A percentile compares a stretch with the other conserved stretches of the same genome.
Evolutionary conservation across 2,113 vertebrate species (phyloP).

Genomic region (Phoenicopterus ruber): DNA sequence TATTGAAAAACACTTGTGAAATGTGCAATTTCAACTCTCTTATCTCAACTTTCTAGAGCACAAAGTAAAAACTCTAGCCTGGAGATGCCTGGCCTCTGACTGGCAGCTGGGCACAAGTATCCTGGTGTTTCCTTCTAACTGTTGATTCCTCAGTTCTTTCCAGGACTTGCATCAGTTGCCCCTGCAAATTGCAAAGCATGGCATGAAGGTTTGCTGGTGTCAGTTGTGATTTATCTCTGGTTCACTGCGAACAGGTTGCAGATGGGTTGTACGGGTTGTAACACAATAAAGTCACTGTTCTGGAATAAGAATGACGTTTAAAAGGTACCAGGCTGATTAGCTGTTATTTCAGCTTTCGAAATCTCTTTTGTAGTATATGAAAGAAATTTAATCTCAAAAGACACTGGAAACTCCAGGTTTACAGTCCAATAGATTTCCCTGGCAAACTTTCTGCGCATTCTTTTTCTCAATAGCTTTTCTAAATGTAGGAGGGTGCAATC

Average conservation of each 20-base stretch:
- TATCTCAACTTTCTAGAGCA: not conserved
- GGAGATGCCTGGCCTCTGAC: not conserved
- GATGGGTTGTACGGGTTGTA: not conserved
- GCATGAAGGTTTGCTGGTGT: not conserved
- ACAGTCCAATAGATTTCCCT: not conserved
- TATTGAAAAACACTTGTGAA: not conserved
- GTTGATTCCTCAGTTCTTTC: not conserved
- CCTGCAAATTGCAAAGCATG: not conserved
- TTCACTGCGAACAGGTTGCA: not conserved
- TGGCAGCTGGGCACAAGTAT: not conserved
- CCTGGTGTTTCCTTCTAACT: not conserved
- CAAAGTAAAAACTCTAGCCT: not conserved
- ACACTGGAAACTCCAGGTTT: not conserved
- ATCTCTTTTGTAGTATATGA: not conserved
- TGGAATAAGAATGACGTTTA: not conserved
- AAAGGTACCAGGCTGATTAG: not conserved
- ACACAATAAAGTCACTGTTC: not conserved
- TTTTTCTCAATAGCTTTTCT: not conserved
- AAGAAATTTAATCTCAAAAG: not conserved
- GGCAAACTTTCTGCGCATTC: not conserved
- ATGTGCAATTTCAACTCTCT: not conserved
- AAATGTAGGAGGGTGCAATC: not conserved
- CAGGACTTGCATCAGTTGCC: not conserved
- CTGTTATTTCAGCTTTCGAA: not conserved
- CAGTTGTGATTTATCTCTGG: not conserved